Conservation (phyloP, 2,113 vertebrate species). For the Meleagris gallopavo region DNA sequence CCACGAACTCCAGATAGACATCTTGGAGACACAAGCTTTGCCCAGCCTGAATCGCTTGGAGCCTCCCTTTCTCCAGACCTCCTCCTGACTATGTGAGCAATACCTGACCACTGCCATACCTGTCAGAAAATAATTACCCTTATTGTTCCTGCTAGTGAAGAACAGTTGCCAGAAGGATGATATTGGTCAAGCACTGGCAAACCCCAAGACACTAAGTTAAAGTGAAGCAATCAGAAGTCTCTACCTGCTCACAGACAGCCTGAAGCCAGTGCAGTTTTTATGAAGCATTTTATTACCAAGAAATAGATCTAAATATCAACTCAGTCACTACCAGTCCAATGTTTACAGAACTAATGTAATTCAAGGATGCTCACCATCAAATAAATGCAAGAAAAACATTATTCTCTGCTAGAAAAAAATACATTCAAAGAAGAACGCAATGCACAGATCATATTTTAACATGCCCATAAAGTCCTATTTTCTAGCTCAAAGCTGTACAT, state of each 20-base stretch:
- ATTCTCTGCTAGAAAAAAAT: neutral
- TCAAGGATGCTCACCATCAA: neutral
- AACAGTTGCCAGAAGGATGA: neutral
- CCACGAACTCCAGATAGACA: neutral
- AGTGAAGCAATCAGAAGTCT: neutral
- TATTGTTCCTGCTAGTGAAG: neutral
- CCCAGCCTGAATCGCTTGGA: neutral
- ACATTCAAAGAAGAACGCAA: neutral
- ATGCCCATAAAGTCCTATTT: neutral
- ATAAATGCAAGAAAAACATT: neutral
- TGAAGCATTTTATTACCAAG: constrained; percentile 23
- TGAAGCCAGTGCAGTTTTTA: neutral
- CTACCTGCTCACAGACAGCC: neutral
- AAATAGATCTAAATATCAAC: neutral
- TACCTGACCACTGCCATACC: neutral
- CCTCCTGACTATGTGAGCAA: neutral
- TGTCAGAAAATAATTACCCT: neutral
- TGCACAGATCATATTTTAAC: neutral
- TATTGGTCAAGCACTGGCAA: neutral
- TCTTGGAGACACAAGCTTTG: neutral
- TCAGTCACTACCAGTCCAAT: neutral
- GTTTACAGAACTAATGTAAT: neutral
- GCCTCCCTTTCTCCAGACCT: neutral
- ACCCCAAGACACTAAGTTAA: neutral
- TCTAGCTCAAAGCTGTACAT: neutral